Base-by-base conservation (phyloP, 2,113 vertebrate genomes). In the Cyprinus carpio region DNA sequence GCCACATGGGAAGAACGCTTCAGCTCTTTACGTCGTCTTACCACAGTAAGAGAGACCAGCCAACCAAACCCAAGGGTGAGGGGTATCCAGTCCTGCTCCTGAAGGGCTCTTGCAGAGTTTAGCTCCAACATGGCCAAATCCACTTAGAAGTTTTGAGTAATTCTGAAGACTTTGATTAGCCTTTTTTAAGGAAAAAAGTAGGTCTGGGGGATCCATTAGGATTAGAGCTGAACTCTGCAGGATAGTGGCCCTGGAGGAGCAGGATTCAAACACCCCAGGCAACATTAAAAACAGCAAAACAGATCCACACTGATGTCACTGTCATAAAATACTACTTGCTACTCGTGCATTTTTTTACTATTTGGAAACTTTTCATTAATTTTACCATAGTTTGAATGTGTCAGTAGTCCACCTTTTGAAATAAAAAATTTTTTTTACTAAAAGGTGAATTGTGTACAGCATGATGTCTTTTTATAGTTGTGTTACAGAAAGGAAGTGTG, bases 1-100 rank as follows among this genome's bases (percentile, higher is more conserved):
- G 95, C 97, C 0, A 95, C 96, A 23, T 99, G 98, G 98, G 97
- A 99, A 88, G 97, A 99, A 90, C 92, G 95, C 31, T 99, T 99
- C 93, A 99, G 98, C 93, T 98, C 97, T 0, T 88, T 99, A 20
- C 88, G 97, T 5, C 94, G 97, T 0, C 95, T 99, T 67, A 99
- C 98, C 89, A 97, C 96, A 90, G 97, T 98, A 90, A 89, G 0
- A 85, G 16, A 20, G 15, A 43, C n/a, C 13, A 77, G 6, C 31
- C 8, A 64, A 25, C 27, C 16, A 54, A 71, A n/a, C 5, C 25
- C 29, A 72, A 72, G 34, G 2, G 37, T 40, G 6, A 40, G 37
- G 40, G 40, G 40, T 43, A 10, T 43, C 40, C 40, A 43, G 40
- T 43, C 40, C 9, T 43, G 40, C 9, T 43, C 40, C 40, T 43